These are phyloP conservation scores for Hemithea aestivaria DNA, from an alignment of 2,888 invertebrate genomes.

Conservation along the genomic window DNA sequence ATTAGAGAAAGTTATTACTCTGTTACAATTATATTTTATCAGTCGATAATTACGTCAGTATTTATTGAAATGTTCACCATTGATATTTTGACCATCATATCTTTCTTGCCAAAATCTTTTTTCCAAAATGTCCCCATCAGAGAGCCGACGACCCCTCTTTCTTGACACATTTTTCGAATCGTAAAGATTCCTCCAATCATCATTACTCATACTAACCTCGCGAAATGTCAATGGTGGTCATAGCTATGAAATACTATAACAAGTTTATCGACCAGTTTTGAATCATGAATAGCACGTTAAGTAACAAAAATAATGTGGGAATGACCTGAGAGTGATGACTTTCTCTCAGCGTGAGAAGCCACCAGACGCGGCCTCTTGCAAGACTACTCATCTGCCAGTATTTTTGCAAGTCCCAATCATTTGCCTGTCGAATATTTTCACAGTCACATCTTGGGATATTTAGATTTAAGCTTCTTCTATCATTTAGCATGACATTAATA, in stretches of 20 bases:
- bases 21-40: conserved; percentile 4
- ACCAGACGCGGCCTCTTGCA: conserved; percentile 66
- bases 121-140: too few species aligned
- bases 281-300: too few species aligned
- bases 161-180: neutral
- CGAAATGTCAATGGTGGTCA: too few species aligned
- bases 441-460: conserved; percentile 68
- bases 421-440: conserved; percentile 70
- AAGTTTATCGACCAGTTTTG: too few species aligned
- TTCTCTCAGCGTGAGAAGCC: conserved; percentile 45
- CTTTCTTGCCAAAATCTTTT: neutral
- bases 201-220: neutral
- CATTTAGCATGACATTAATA: conserved; percentile 74
- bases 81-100: neutral
- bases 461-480: conserved; percentile 73
- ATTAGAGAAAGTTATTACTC: conserved; percentile 23
- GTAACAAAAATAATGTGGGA: neutral
- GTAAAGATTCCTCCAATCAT: too few species aligned
- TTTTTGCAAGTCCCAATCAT: conserved; percentile 71
- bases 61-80: conserved; percentile 2
- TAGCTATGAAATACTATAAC: too few species aligned
- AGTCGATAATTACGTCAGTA: neutral
- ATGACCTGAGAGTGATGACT: conserved; percentile 29
- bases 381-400: conserved; percentile 64
- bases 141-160: too few species aligned